Evolutionary conservation across 92 coral and sea anemone genomes (phyloP), one percentile per base, ranked within the genome.

Genomic region (Umimayanthus chanpuru): DNA sequence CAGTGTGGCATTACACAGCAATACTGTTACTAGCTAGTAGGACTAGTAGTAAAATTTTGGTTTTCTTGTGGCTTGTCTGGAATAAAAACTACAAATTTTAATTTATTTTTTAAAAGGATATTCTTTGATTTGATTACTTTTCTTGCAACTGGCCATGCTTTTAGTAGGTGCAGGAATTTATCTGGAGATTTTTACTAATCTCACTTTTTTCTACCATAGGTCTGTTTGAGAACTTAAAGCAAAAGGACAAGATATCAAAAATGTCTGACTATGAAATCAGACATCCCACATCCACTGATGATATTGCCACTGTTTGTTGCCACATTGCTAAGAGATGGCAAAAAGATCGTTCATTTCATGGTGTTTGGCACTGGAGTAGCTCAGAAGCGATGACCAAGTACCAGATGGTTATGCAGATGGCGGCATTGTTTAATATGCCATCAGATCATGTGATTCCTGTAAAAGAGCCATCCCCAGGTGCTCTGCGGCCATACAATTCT

Each of bases 311-410:
- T 67, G 92, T 94, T 16, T 90, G 94, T 80, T 85, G 49, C 68
- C 90, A 90, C 53, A 92, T 95, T 86, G 89, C 92, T 28, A 87
- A 91, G 32, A 87, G 80, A 61, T 82, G 92, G 79, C 75, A 74
- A n/a, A 68, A 47, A 18, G 82, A 86, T 71, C 50, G 23, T 18
- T 81, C 94, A 4, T 39, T 89, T 29, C 84, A 80, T 44, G 98
- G 98, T 15, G 88, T 94, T 64, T 94, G 95, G 92, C 97, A 96
- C 76, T 96, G 97, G 97, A 92, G 97, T 58, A 87, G 89, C 16
- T 75, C 86, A 23, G 96, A 94, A 82, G 87, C 92, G 44, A 94
- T 93, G 95, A 88, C 98, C 87, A 96, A 94, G 88, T 94, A 94
- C 81, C 85, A 78, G 73, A 96, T 94, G 98, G 91, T 77, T 50